Evolutionary conservation across 2,797 vertebrate species (phyloP), one percentile per base, ranked within the genome.

Genomic region (Nasua narica): DNA sequence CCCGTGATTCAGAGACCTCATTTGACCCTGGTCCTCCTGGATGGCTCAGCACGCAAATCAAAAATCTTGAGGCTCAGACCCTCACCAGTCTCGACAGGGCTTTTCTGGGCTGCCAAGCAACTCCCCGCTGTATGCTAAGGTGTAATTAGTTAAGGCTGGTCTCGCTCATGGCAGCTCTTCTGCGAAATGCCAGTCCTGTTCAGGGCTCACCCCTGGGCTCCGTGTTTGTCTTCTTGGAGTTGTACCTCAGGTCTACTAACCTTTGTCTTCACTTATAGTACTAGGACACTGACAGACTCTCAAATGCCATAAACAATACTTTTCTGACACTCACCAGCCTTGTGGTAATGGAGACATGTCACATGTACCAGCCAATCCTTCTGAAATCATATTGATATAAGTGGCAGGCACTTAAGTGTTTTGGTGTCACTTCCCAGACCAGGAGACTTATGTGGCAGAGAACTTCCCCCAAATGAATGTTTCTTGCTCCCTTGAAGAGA

Each of bases 121-220:
- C 8, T 29, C 77, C 43, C 74, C 4, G 23, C 40, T 46, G 32
- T 58, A 25, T 25, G 70, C 84, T 92, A 87, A 94, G 32, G 32
- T 54, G 48, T 95, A 90, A 86, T 94, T 91, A 85, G 65, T 90
- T 74, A 90, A 50, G 60, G 54, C n/a, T 92, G 88, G 85, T 76
- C 62, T 60, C 3, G 7, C 37, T 81, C 46, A 19, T n/a, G 46
- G 85, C 90, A 81, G 90, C 46, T 40, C 52, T 54, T 50, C 82
- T 76, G 40, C 60, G 62, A 91, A 97, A 70, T 72, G 69, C 43
- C 78, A 90, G 48, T 35, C 74, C 46, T 94, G 46, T 50, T 84
- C 82, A 69, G 27, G 94, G 82, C 25, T 93, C 70, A 23, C 16
- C 21, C 2, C 3, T 15, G n/a, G 48, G 81, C 29, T 84, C 85